Evolutionary conservation across 2,797 vertebrate genomes (phyloP).

Genomic region (Lepilemur septentrionalis): DNA sequence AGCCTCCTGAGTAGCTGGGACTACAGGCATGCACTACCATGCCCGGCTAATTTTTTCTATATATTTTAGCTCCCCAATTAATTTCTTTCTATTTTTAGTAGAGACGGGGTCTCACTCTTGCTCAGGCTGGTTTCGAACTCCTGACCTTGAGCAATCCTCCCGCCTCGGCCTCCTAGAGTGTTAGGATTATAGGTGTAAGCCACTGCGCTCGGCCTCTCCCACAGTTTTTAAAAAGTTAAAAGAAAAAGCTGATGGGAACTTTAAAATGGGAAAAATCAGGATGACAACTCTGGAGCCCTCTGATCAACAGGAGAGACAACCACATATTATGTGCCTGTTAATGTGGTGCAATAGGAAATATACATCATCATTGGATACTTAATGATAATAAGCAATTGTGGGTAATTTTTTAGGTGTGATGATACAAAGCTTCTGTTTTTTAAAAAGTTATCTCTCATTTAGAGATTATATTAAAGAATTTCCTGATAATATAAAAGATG

Average conservation of each 20-base stretch:
- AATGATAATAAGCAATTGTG: neutral
- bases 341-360: neutral
- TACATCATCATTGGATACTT: neutral
- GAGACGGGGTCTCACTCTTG: too few species aligned
- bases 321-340: neutral
- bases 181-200: too few species aligned
- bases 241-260: neutral
- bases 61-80: too few species aligned
- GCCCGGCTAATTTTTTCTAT: too few species aligned
- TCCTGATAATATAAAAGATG: neutral
- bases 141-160: too few species aligned
- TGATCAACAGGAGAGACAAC: neutral
- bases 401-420: neutral
- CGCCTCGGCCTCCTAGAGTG: too few species aligned
- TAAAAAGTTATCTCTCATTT: neutral
- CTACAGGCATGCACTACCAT: too few species aligned
- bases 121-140: too few species aligned
- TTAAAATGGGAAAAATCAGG: neutral
- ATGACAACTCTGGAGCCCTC: neutral
- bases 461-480: neutral
- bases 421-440: neutral
- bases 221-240: too few species aligned
- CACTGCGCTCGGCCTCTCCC: too few species aligned
- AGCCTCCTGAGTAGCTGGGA: too few species aligned
- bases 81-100: too few species aligned